phyloP scores from a whole-genome alignment of 2,888 invertebrate species.

The Phengaris arion region DNA sequence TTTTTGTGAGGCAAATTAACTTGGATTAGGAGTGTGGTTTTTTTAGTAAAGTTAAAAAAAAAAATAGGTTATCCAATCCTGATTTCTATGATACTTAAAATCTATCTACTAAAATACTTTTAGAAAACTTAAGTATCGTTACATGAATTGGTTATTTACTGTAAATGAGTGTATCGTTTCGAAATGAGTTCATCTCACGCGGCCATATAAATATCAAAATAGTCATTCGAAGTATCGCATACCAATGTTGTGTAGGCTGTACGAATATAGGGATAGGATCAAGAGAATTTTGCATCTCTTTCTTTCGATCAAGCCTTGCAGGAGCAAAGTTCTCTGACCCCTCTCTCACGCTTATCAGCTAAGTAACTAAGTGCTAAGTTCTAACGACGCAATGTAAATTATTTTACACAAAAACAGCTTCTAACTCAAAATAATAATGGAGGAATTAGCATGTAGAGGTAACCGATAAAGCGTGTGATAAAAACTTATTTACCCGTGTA shows the following conservation, averaged over 20 bases:
- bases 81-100: too few species aligned
- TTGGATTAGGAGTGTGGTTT: too few species aligned
- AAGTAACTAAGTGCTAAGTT: conserved; percentile 41
- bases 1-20: not conserved
- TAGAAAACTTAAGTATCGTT: too few species aligned
- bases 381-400: conserved; percentile 49
- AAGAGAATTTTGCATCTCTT: conserved; percentile 42
- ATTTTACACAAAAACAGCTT: conserved; percentile 32
- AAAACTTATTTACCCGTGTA: conserved; percentile 53
- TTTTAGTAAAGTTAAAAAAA: too few species aligned
- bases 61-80: too few species aligned
- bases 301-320: conserved; percentile 47
- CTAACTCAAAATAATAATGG: conserved; percentile 32
- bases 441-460: conserved; percentile 32
- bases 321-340: conserved; percentile 68
- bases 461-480: conserved; percentile 42
- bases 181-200: not conserved
- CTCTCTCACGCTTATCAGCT: conserved; percentile 70
- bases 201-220: not conserved
- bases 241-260: conserved; percentile 40
- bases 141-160: too few species aligned
- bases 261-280: conserved; percentile 37
- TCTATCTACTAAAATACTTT: too few species aligned
- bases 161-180: not conserved
- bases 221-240: conserved; percentile 37